These are phyloP conservation scores for Magallana angulata DNA, from an alignment of 1,140 invertebrate species.

Conservation along the genomic window DNA sequence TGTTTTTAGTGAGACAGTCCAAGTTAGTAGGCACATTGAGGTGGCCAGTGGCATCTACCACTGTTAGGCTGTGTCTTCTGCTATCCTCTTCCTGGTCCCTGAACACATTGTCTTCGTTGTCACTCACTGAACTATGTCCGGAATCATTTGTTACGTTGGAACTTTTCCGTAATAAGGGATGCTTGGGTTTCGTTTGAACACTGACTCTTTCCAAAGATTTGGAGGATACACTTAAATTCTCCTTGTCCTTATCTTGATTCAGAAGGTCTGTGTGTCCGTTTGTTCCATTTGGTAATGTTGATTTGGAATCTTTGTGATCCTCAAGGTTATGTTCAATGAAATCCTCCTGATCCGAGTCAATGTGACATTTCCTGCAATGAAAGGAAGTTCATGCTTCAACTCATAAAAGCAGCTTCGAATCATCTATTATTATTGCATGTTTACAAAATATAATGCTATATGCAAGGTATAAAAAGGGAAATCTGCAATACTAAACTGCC, in stretches of 20 bases:
- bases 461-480: no score
- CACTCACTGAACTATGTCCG: slow-evolving; percentile 70
- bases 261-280: not conserved
- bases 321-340: slow-evolving; percentile 12
- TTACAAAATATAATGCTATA: no score
- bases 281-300: not conserved
- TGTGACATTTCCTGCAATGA: slow-evolving; percentile 65
- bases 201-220: not conserved
- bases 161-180: slow-evolving; percentile 68
- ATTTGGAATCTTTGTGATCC: slow-evolving; percentile 11
- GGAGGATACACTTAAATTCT: not conserved
- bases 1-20: slow-evolving; percentile 14
- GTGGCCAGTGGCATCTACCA: slow-evolving; percentile 71
- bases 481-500: no score
- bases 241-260: slow-evolving; percentile 31
- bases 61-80: slow-evolving; percentile 66
- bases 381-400: not conserved
- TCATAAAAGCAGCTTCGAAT: not conserved
- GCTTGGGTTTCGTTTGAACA: slow-evolving; percentile 53
- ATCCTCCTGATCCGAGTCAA: slow-evolving; percentile 59
- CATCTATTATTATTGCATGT: no score
- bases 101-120: slow-evolving; percentile 59
- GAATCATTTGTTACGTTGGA: slow-evolving; percentile 75
- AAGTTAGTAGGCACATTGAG: slow-evolving; percentile 67
- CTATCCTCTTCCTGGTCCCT: slow-evolving; percentile 37